Percentiles rank a stretch among this genome's conserved stretches.
These are phyloP conservation scores for Tetramorium alpestre DNA, from an alignment of 1,140 invertebrate genomes.

Conservation along the genomic window DNA sequence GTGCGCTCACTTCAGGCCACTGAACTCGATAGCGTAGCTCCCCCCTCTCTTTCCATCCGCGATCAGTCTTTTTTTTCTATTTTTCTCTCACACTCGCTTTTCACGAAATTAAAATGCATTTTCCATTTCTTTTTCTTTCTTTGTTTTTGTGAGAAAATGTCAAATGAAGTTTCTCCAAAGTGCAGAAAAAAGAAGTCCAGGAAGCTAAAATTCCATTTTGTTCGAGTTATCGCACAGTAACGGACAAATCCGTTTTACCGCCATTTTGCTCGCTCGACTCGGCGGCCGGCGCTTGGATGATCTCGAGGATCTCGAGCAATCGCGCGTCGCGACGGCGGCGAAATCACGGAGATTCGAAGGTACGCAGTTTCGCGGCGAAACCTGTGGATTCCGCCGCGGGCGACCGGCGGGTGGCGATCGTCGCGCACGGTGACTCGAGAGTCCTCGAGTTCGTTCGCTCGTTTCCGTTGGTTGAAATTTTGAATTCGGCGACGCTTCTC, in stretches of 20 bases:
- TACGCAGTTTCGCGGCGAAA: background rate
- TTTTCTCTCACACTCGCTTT: background rate
- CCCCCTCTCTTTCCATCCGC: background rate
- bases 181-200: no score
- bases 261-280: background rate
- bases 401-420: no score
- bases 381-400: background rate
- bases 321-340: background rate
- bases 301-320: background rate
- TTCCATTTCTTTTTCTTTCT: background rate
- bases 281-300: background rate
- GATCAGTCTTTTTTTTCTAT: no score
- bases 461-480: constrained; percentile 21
- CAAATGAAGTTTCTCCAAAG: background rate
- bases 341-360: background rate
- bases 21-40: background rate
- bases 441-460: background rate
- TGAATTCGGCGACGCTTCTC: background rate
- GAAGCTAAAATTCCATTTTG: no score
- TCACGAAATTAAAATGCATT: background rate
- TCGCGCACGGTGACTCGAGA: background rate
- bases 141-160: background rate
- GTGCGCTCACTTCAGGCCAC: constrained; percentile 18
- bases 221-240: background rate
- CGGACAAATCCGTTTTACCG: background rate